A percentile compares a stretch with the other conserved stretches of the same genome.
Conservation (phyloP, 2,888 invertebrate species). For the Linnaemya vulpina region DNA sequence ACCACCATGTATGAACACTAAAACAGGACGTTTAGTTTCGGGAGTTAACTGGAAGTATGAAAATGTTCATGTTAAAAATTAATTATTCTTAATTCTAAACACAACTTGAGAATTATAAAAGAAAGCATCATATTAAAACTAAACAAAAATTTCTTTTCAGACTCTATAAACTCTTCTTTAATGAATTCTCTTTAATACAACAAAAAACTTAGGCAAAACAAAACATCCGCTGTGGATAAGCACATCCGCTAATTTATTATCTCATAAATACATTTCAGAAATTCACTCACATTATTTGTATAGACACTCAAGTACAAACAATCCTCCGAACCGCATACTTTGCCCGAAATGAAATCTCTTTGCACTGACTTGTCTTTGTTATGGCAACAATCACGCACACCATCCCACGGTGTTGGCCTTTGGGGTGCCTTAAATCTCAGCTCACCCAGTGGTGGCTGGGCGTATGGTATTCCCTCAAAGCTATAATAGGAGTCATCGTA, state of each 20-base stretch:
- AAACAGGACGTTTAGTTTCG: slow-evolving; percentile 80
- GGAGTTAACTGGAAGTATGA: slow-evolving; percentile 76
- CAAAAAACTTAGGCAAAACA: neutral
- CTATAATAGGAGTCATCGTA: slow-evolving; percentile 80
- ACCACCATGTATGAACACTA: slow-evolving; percentile 84
- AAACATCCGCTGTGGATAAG: neutral
- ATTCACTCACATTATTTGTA: slow-evolving; percentile 79
- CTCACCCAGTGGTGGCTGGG: slow-evolving; percentile 81
- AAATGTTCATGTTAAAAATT: too few species aligned
- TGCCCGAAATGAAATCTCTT: slow-evolving; percentile 77
- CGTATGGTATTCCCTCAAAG: slow-evolving; percentile 82
- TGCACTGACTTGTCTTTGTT: slow-evolving; percentile 80
- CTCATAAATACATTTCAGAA: slow-evolving; percentile 20
- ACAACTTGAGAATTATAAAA: too few species aligned
- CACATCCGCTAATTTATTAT: slow-evolving; percentile 26
- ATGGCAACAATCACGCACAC: slow-evolving; percentile 81
- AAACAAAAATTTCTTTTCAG: too few species aligned
- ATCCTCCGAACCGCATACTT: slow-evolving; percentile 84
- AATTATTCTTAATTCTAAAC: too few species aligned
- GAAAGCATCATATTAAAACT: too few species aligned
- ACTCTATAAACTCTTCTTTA: too few species aligned
- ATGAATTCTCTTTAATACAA: slow-evolving; percentile 1
- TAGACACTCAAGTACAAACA: slow-evolving; percentile 84
- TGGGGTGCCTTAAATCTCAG: slow-evolving; percentile 83
- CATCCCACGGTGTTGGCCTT: slow-evolving; percentile 83